A percentile compares a stretch with the other conserved stretches of the same genome.
Conservation (phyloP, 2,888 invertebrate species). For the Sabatieria punctata region DNA sequence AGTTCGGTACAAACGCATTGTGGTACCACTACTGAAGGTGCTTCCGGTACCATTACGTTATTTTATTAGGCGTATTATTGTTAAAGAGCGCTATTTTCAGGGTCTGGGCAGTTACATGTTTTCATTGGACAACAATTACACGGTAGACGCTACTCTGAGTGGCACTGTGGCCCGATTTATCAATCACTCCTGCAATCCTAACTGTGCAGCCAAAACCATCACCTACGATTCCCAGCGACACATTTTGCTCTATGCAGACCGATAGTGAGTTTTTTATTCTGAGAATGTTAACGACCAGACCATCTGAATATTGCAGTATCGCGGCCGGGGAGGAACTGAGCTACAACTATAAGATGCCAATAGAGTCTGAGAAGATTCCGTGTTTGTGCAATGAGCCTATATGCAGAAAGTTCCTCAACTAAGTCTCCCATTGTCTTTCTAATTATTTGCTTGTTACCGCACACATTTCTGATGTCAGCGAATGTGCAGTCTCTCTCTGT, state of each 20-base stretch:
- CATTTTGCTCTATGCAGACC: slow-evolving; percentile 94
- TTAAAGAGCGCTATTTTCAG: slow-evolving; percentile 1
- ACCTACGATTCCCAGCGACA: slow-evolving; percentile 93
- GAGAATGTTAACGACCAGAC: neutral
- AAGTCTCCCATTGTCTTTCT: slow-evolving; percentile 28
- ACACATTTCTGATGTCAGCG: no score
- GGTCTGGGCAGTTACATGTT: slow-evolving; percentile 5
- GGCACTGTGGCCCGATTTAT: slow-evolving; percentile 1
- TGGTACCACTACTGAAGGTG: no score
- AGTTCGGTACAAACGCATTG: no score
- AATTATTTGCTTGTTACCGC: no score
- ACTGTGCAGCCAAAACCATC: slow-evolving; percentile 94
- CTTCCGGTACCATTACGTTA: no score
- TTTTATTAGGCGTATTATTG: no score
- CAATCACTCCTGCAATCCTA: slow-evolving; percentile 52
- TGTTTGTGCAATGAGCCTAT: slow-evolving; percentile 82
- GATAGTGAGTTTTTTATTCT: slow-evolving; percentile 40
- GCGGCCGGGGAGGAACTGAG: slow-evolving; percentile 93
- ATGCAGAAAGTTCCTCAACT: slow-evolving; percentile 87
- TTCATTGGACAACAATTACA: neutral
- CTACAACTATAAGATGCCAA: slow-evolving; percentile 95
- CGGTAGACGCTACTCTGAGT: neutral
- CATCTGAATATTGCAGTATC: slow-evolving; percentile 38
- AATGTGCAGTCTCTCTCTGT: no score
- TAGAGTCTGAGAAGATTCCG: slow-evolving; percentile 89